phyloP scores from a whole-genome alignment of 2,797 vertebrate genomes.

The Yasuhikotakia modesta region DNA sequence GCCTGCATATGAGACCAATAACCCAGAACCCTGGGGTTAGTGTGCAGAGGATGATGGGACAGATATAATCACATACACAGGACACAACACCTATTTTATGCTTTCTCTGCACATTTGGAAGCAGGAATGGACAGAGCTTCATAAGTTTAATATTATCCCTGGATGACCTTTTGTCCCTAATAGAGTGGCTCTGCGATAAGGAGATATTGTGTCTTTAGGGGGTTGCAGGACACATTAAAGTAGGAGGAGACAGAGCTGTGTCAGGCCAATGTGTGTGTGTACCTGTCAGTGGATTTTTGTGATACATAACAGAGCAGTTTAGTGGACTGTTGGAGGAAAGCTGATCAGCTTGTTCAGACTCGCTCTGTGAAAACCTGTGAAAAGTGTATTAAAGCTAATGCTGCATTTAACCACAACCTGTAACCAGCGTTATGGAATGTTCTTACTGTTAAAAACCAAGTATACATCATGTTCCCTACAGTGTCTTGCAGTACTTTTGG shows the following conservation, averaged over 20 bases:
- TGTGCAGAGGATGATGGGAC: conserved; percentile 79
- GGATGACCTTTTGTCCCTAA: conserved; percentile 87
- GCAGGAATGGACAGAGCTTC: conserved; percentile 72
- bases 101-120: conserved; percentile 83
- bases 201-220: conserved; percentile 86
- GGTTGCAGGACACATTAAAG: conserved; percentile 67
- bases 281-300: conserved; percentile 61
- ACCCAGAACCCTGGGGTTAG: conserved; percentile 81
- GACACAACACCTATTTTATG: conserved; percentile 85
- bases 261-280: conserved; percentile 52
- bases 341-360: conserved; percentile 72
- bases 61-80: conserved; percentile 85
- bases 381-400: conserved; percentile 69
- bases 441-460: background rate
- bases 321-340: conserved; percentile 82
- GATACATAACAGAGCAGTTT: conserved; percentile 77
- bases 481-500: background rate
- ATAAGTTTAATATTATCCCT: conserved; percentile 85
- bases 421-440: conserved; percentile 27
- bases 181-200: conserved; percentile 83
- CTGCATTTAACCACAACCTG: conserved; percentile 74
- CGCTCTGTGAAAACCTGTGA: conserved; percentile 74
- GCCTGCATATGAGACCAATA: conserved; percentile 86
- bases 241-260: conserved; percentile 61
- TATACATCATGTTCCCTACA: background rate